Percentiles rank a stretch among this genome's conserved stretches.
Evolutionary conservation across 2,797 vertebrate species (phyloP).

Genomic region (Aulostomus chinensis): DNA sequence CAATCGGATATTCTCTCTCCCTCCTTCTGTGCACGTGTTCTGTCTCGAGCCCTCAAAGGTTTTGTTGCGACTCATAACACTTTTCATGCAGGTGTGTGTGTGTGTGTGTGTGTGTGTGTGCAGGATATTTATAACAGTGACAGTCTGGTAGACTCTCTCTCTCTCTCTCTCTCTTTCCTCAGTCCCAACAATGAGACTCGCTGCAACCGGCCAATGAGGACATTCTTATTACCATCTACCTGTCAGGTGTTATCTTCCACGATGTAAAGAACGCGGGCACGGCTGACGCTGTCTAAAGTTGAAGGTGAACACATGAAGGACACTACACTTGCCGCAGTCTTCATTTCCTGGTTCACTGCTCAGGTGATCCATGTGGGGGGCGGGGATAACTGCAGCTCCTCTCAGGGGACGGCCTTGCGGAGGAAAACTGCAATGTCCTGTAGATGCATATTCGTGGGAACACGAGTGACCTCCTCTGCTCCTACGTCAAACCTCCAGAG

Average conservation of each 20-base stretch:
- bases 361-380: constrained; percentile 53
- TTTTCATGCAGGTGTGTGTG: constrained; percentile 22
- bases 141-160: no score
- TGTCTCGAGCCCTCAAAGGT: constrained; percentile 25
- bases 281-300: constrained; percentile 24
- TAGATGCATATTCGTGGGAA: not conserved
- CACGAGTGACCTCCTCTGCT: constrained; percentile 1
- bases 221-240: not conserved
- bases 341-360: constrained; percentile 58
- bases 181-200: not conserved
- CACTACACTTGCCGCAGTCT: constrained; percentile 47
- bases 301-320: constrained; percentile 63
- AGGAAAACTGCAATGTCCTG: constrained; percentile 22
- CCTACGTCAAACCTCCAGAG: constrained; percentile 47
- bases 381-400: constrained; percentile 20
- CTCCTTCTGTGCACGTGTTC: constrained; percentile 1
- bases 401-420: constrained; percentile 5
- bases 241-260: not conserved
- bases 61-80: constrained; percentile 59
- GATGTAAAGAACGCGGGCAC: not conserved
- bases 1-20: constrained; percentile 11
- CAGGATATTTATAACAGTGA: not conserved
- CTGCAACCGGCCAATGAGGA: not conserved
- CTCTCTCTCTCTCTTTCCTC: no score
- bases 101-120: constrained; percentile 6